Conservation (phyloP, 2,797 vertebrate genomes). For the Ceryle rudis region DNA sequence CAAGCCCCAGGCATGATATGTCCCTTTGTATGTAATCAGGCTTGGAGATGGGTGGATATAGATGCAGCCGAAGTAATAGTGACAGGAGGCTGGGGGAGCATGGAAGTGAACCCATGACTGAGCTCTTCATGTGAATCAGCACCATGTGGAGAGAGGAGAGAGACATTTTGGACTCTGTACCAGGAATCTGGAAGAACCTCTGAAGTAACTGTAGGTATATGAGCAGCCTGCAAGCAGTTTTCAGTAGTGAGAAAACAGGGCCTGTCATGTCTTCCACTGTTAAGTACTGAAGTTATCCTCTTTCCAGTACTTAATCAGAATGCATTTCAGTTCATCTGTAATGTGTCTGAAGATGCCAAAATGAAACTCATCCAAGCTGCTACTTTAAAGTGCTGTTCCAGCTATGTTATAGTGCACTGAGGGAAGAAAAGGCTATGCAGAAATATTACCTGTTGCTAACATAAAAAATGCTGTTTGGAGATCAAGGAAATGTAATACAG, state of each 20-base stretch:
- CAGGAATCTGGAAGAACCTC: not conserved
- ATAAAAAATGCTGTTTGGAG: not conserved
- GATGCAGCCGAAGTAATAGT: not conserved
- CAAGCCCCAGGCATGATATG: not conserved
- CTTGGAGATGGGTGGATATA: too few species aligned
- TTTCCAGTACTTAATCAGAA: not conserved
- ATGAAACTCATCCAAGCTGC: not conserved
- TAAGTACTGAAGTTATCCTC: not conserved
- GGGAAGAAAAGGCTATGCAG: not conserved
- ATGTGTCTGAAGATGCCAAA: not conserved
- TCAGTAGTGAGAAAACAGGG: not conserved
- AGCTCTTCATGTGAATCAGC: too few species aligned
- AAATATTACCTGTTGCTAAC: not conserved
- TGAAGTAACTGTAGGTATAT: not conserved
- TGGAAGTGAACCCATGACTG: rapidly evolving
- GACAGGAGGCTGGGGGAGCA: not conserved
- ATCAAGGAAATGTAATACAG: not conserved
- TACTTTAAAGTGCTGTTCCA: not conserved
- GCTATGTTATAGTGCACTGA: not conserved
- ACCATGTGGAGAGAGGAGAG: not conserved
- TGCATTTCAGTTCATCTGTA: not conserved
- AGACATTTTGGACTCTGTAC: not conserved
- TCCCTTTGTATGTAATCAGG: not conserved
- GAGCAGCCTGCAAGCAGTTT: not conserved
- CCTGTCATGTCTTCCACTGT: not conserved